These are phyloP conservation scores for Cataglyphis albicans DNA, from an alignment of 2,888 invertebrate species.

Conservation along the genomic window DNA sequence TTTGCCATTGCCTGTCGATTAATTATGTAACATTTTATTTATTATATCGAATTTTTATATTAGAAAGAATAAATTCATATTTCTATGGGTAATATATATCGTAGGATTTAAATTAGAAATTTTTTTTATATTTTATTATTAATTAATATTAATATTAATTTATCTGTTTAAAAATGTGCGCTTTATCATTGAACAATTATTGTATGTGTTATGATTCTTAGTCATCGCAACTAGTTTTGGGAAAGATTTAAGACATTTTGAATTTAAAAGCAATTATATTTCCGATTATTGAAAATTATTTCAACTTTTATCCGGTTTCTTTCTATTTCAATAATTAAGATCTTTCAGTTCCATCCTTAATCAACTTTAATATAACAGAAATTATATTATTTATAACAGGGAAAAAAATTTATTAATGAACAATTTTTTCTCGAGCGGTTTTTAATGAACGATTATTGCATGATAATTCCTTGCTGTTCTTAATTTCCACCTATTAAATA, in stretches of 20 bases:
- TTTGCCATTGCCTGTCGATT: neutral
- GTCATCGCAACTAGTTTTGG: too few relatives aligned
- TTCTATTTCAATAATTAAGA: neutral
- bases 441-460: neutral
- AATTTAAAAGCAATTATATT: neutral
- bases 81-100: neutral
- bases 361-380: neutral
- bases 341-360: neutral
- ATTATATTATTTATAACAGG: constrained; percentile 7
- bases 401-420: neutral
- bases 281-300: neutral
- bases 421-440: neutral
- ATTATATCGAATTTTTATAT: neutral
- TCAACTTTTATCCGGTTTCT: neutral
- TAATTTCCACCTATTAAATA: constrained; percentile 52
- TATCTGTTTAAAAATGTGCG: neutral
- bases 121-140: neutral
- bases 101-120: neutral
- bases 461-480: constrained; percentile 16
- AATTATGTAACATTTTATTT: neutral
- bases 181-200: neutral
- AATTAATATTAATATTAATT: constrained; percentile 6
- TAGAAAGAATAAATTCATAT: neutral
- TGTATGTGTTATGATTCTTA: too few relatives aligned
- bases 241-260: too few relatives aligned